Conservation (phyloP, 1,140 invertebrate species). For the Rhagoletis zephyria region DNA sequence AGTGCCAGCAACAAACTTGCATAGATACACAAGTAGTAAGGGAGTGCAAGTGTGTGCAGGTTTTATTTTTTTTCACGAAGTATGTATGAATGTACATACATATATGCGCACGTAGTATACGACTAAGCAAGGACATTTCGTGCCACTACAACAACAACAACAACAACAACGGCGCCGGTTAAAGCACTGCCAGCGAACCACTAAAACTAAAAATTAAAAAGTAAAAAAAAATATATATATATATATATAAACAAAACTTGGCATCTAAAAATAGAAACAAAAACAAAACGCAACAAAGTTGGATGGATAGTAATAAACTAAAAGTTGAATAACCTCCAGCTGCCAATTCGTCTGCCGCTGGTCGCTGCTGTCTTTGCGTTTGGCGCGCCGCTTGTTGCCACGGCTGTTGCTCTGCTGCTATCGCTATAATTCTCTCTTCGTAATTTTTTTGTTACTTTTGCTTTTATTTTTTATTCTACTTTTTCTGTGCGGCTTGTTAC, state of each 20-base stretch:
- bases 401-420: neutral
- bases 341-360: constrained; percentile 25
- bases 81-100: no score
- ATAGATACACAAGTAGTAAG: no score
- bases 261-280: neutral
- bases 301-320: constrained; percentile 25
- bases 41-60: no score
- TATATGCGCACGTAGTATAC: neutral
- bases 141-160: neutral
- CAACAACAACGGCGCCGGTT: no score
- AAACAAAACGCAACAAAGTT: constrained; percentile 5
- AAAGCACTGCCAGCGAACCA: no score
- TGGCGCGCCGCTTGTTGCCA: neutral
- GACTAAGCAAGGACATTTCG: neutral
- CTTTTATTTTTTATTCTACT: no score
- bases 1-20: no score
- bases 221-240: neutral
- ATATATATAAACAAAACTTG: neutral
- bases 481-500: neutral
- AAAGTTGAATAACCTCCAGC: constrained; percentile 41
- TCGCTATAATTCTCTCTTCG: constrained; percentile 4
- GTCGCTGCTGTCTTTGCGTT: neutral
- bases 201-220: neutral
- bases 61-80: no score
- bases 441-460: neutral